phyloP scores from a whole-genome alignment of 2,797 vertebrate species.

The Selene dorsalis region DNA sequence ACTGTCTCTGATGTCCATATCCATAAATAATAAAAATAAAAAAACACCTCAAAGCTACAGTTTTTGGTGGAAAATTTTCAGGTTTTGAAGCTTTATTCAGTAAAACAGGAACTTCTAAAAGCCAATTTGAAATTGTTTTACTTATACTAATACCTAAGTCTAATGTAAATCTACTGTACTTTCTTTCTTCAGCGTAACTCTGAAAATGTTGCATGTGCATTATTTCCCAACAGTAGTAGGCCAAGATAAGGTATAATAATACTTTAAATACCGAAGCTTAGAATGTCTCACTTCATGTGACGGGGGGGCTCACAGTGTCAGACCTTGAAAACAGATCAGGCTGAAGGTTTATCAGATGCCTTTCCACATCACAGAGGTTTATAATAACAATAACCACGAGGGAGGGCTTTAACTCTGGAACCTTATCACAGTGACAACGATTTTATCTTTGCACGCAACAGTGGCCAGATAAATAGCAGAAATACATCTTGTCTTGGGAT shows the following conservation, averaged over 20 bases:
- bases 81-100: background rate
- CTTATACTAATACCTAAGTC: background rate
- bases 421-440: background rate
- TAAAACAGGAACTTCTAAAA: background rate
- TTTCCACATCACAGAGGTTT: background rate
- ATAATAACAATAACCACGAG: background rate
- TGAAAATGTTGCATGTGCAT: background rate
- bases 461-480: background rate
- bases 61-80: background rate
- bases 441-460: background rate
- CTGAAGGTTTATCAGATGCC: background rate
- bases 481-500: background rate
- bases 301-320: background rate
- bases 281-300: background rate
- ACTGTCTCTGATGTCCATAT: background rate
- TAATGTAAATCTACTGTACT: background rate
- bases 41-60: background rate
- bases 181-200: background rate
- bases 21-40: background rate
- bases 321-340: background rate
- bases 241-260: too few relatives aligned
- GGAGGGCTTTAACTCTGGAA: conserved; percentile 10
- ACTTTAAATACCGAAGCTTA: background rate
- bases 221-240: background rate
- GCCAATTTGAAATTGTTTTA: background rate